Percentiles rank a stretch among this genome's conserved stretches.
phyloP scores from a whole-genome alignment of 2,888 invertebrate genomes.

The Metacarcinus magister region DNA sequence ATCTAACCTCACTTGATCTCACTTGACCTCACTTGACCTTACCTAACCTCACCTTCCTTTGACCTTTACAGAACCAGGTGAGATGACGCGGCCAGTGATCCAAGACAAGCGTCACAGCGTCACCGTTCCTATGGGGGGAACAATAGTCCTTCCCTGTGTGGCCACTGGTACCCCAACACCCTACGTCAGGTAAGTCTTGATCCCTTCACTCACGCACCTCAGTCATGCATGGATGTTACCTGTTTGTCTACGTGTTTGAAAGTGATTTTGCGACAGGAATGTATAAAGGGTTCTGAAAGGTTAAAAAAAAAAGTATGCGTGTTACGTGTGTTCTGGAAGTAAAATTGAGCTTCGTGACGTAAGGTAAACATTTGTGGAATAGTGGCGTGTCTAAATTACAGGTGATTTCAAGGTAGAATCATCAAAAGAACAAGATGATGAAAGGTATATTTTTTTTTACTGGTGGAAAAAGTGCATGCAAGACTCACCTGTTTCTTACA shows the following conservation, averaged over 20 bases:
- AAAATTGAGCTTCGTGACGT: neutral
- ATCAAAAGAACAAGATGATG: neutral
- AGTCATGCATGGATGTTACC: neutral
- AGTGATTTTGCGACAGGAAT: neutral
- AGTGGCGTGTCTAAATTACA: neutral
- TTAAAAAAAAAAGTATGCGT: neutral
- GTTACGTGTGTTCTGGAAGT: neutral
- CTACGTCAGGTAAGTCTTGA: conserved; percentile 49
- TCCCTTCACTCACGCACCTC: neutral
- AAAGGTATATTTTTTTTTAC: neutral
- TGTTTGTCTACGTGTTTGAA: neutral
- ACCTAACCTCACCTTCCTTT: neutral
- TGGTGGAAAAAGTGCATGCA: neutral
- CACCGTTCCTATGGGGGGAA: conserved; percentile 69
- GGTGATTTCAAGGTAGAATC: neutral
- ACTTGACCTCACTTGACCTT: neutral
- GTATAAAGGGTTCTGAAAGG: too few species aligned
- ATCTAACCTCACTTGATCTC: neutral
- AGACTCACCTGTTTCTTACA: neutral
- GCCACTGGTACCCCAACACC: conserved; percentile 74
- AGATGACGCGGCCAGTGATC: conserved; percentile 72
- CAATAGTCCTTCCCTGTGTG: conserved; percentile 71
- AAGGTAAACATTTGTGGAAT: neutral
- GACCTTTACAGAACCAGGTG: conserved; percentile 69
- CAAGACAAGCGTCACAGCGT: conserved; percentile 61